phyloP scores from a whole-genome alignment of 2,797 vertebrate species.

The Podarcis siculus region DNA sequence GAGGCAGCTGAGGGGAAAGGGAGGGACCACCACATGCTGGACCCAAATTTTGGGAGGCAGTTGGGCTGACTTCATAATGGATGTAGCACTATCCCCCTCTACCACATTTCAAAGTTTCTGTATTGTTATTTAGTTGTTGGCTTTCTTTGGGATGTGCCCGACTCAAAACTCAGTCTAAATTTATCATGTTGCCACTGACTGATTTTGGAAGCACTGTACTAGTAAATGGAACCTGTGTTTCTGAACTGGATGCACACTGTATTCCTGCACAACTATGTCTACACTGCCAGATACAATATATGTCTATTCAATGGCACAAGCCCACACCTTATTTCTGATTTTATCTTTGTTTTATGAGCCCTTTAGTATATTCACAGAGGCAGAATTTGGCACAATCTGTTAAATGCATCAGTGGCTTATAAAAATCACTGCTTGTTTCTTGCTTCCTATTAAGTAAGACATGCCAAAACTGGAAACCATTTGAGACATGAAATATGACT shows the following conservation, averaged over 20 bases:
- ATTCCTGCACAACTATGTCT: not conserved
- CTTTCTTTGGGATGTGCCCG: not conserved
- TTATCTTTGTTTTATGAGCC: not conserved
- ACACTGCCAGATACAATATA: not conserved
- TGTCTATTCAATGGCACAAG: not conserved
- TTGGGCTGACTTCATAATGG: not conserved
- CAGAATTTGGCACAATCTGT: constrained; percentile 45
- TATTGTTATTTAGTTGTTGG: not conserved
- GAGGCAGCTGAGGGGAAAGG: too few relatives aligned
- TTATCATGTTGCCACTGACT: not conserved
- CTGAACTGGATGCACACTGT: not conserved
- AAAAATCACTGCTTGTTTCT: constrained; percentile 44
- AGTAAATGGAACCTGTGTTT: not conserved
- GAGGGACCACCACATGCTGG: not conserved
- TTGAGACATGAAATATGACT: constrained; percentile 62
- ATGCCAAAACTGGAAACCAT: constrained; percentile 52
- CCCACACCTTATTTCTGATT: not conserved
- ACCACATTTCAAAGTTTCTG: not conserved
- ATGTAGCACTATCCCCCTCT: not conserved
- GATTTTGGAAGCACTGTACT: not conserved
- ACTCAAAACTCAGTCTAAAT: not conserved
- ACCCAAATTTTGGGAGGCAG: not conserved
- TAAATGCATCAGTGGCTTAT: constrained; percentile 17
- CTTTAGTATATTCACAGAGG: not conserved
- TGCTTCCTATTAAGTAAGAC: constrained; percentile 47